Conservation (phyloP, 2,797 vertebrate species). For the Gouania willdenowi region DNA sequence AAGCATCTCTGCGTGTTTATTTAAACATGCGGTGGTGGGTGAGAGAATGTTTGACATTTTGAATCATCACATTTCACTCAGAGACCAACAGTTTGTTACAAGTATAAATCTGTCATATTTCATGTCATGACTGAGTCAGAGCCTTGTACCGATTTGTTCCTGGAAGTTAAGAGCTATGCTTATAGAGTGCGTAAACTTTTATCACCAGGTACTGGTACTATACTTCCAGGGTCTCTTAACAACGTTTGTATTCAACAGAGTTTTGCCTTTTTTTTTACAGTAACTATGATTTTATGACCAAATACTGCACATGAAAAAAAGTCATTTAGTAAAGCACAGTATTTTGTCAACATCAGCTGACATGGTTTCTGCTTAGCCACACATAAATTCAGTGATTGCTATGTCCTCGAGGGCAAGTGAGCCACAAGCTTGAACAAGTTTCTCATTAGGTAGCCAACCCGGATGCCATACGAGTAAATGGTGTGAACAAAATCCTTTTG, state of each 20-base stretch:
- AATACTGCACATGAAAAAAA: slow-evolving; percentile 45
- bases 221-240: too few relatives aligned
- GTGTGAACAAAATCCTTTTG: slow-evolving; percentile 21
- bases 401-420: slow-evolving; percentile 24
- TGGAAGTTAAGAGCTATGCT: slow-evolving; percentile 28
- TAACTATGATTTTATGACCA: slow-evolving; percentile 34
- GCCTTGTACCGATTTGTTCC: slow-evolving; percentile 25
- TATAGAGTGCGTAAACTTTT: slow-evolving; percentile 23
- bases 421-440: slow-evolving; percentile 21
- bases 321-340: slow-evolving; percentile 21
- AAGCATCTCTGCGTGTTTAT: too few relatives aligned
- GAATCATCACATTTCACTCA: background rate
- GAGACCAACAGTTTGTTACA: background rate
- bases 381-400: slow-evolving; percentile 25
- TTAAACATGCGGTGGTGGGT: too few relatives aligned
- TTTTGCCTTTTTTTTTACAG: too few relatives aligned
- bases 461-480: slow-evolving; percentile 12
- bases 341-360: slow-evolving; percentile 36
- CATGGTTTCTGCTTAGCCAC: slow-evolving; percentile 28
- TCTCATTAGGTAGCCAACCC: slow-evolving; percentile 1
- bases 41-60: too few relatives aligned
- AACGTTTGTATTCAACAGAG: too few relatives aligned
- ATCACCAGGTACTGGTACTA: slow-evolving; percentile 2
- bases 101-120: slow-evolving; percentile 10
- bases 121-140: background rate